A percentile compares a stretch with the other conserved stretches of the same genome.
Evolutionary conservation across 2,113 vertebrate genomes (phyloP).

Genomic region (Aptenodytes forsteri): DNA sequence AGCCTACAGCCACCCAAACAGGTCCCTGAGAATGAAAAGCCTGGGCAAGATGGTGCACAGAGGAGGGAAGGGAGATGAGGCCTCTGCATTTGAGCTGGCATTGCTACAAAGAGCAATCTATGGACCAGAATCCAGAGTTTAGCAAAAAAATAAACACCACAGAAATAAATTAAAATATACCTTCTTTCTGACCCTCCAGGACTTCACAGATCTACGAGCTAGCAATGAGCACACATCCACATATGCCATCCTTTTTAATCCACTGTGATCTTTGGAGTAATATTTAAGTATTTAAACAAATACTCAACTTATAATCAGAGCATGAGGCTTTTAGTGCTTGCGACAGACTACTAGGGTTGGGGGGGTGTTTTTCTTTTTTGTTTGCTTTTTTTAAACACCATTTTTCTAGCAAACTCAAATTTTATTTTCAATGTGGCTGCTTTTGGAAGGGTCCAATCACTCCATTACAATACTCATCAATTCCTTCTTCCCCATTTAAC

Average conservation of each 20-base stretch:
- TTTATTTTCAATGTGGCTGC: neutral
- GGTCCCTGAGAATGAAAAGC: neutral
- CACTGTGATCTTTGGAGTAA: neutral
- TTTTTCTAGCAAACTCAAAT: neutral
- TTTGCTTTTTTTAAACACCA: rapidly evolving
- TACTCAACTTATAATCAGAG: neutral
- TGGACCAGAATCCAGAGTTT: neutral
- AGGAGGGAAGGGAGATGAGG: neutral
- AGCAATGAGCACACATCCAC: neutral
- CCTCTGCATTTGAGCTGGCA: neutral
- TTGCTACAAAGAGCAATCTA: neutral
- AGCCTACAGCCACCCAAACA: rapidly evolving
- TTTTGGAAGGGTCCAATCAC: neutral
- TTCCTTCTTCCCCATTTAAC: neutral
- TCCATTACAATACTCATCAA: neutral
- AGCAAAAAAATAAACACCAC: neutral
- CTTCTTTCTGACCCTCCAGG: neutral
- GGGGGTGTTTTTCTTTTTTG: rapidly evolving
- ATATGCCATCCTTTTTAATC: neutral
- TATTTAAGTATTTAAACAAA: neutral
- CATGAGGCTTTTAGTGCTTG: neutral
- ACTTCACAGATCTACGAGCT: neutral
- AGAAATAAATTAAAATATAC: neutral
- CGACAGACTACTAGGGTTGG: neutral
- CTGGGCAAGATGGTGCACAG: neutral